Percentiles rank a stretch among this genome's conserved stretches.
phyloP scores from a whole-genome alignment of 2,888 invertebrate species.

The Drepanosiphum platanoidis region DNA sequence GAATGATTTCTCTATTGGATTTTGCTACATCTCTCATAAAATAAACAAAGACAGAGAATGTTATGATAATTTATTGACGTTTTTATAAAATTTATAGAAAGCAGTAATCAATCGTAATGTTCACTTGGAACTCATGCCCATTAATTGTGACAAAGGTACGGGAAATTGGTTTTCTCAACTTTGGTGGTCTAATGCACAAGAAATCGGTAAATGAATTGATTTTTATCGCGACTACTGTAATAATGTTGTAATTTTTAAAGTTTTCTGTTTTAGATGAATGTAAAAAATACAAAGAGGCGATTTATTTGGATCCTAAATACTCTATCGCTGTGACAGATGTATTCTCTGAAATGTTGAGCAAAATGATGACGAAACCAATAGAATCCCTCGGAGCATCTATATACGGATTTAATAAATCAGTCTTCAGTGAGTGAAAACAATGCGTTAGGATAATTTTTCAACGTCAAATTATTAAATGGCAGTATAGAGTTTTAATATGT shows the following conservation, averaged over 20 bases:
- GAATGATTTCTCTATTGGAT: not conserved
- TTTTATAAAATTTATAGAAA: constrained; percentile 40
- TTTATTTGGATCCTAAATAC: constrained; percentile 44
- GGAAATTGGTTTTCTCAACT: not conserved
- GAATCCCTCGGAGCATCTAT: constrained; percentile 43
- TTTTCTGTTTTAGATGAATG: constrained; percentile 39
- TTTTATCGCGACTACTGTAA: not conserved
- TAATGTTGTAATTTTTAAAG: not conserved
- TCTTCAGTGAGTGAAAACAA: constrained; percentile 44
- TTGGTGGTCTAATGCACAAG: constrained; percentile 23
- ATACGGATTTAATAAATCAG: constrained; percentile 50
- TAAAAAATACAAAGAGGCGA: constrained; percentile 42
- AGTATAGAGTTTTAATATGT: no score
- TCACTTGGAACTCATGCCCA: constrained; percentile 39
- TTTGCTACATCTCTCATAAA: not conserved
- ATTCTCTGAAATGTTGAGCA: constrained; percentile 44
- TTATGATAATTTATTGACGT: not conserved
- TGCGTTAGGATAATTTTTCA: not conserved
- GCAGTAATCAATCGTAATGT: constrained; percentile 44
- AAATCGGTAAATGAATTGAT: constrained; percentile 28
- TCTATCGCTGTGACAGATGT: constrained; percentile 44
- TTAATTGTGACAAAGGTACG: not conserved
- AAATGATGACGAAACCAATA: constrained; percentile 37
- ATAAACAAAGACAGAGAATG: not conserved
- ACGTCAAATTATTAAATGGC: no score